These are phyloP conservation scores for Eudemis profundana DNA, from an alignment of 2,888 invertebrate genomes.

Conservation along the genomic window DNA sequence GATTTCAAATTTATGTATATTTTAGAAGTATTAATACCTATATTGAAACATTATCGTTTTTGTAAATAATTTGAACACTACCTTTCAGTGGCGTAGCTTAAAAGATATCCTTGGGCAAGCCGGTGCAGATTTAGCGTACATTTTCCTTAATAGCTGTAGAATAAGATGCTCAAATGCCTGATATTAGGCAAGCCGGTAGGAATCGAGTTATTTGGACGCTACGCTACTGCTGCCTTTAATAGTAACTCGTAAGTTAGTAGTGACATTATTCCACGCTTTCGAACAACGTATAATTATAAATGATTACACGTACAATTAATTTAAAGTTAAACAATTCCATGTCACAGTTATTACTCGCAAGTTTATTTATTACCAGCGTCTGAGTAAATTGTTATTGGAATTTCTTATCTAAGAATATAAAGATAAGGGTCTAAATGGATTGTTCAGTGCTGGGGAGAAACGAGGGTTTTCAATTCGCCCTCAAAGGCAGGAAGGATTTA, in stretches of 20 bases:
- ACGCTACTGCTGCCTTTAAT: too few species aligned
- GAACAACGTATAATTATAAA: conserved; percentile 20
- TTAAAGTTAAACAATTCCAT: conserved; percentile 30
- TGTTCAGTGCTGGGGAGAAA: conserved; percentile 36
- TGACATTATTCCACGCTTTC: conserved; percentile 3
- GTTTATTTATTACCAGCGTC: conserved; percentile 29
- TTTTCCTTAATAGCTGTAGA: too few species aligned
- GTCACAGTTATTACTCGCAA: conserved; percentile 25
- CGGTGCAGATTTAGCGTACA: too few species aligned
- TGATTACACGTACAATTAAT: conserved; percentile 31
- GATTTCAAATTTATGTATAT: too few species aligned
- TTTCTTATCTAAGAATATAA: conserved; percentile 45
- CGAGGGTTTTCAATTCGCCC: conserved; percentile 43
- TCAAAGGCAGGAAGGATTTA: conserved; percentile 37
- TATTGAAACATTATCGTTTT: too few species aligned
- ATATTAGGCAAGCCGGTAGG: too few species aligned
- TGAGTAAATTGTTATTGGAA: conserved; percentile 49
- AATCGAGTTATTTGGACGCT: too few species aligned
- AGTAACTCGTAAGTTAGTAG: neutral
- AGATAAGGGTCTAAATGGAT: conserved; percentile 53
- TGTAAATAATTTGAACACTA: too few species aligned
- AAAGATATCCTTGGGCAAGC: too few species aligned
- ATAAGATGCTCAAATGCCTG: too few species aligned
- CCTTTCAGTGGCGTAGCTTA: too few species aligned
- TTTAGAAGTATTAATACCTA: too few species aligned